These are phyloP conservation scores for Loxodonta africana DNA, from an alignment of 2,113 vertebrate genomes.

Conservation along the genomic window DNA sequence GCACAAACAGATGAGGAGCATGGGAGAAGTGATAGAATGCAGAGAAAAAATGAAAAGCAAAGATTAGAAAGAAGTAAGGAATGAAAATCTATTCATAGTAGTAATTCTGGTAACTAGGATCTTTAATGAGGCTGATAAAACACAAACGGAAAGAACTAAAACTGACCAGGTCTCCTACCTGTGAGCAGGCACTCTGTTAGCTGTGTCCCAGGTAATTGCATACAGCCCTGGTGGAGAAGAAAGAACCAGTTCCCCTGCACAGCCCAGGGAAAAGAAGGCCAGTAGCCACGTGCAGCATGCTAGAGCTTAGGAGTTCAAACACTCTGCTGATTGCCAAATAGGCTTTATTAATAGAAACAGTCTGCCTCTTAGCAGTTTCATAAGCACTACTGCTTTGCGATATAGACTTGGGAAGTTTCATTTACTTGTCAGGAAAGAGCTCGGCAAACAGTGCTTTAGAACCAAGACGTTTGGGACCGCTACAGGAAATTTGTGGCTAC, in stretches of 20 bases:
- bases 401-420: neutral
- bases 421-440: neutral
- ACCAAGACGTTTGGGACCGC: neutral
- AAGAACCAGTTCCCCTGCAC: neutral
- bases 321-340: neutral
- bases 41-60: neutral
- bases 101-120: neutral
- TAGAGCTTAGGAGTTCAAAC: neutral
- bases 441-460: neutral
- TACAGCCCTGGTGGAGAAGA: neutral
- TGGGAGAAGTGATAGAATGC: neutral
- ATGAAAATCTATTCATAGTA: neutral
- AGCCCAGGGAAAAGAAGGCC: neutral
- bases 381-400: neutral
- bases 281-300: accelerated
- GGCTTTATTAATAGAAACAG: neutral
- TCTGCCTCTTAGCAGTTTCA: neutral
- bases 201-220: neutral
- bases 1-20: neutral
- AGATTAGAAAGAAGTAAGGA: neutral
- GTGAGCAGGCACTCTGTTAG: neutral
- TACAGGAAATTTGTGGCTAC: neutral
- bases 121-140: neutral
- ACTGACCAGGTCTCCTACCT: neutral
- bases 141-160: neutral